Evolutionary conservation across 2,113 vertebrate species (phyloP), one percentile per base, ranked within the genome.

Genomic region (Tautogolabrus adspersus): DNA sequence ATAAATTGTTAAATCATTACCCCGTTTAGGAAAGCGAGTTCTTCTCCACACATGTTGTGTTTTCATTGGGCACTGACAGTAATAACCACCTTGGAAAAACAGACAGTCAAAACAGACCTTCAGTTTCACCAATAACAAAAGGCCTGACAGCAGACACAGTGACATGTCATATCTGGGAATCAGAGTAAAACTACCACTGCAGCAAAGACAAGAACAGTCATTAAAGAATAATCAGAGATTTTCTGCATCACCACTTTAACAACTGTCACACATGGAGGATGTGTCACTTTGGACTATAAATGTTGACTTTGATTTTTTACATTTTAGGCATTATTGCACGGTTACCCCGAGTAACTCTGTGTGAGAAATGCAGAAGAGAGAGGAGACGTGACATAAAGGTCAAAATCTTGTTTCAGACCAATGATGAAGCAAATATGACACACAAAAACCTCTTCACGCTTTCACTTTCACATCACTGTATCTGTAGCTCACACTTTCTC

Each of bases 401-500:
- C 72, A 70, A 40, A 26, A 56, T 13, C 47, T 49, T 18, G 13
- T 62, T 63, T 72, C 40, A 66, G 38, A 72, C 37, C 21, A 65
- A 12, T 19, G 56, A 38, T 78, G 51, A 49, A 63, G 56, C 52
- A 62, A 83, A 80, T 26, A 22, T 47, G 13, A 58, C 61, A 77
- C 26, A 49, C 16, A 49, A 60, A 52, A 54, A 61, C 74, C 61
- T 55, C 34, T 38, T 42, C 42, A 19, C 0, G 47, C 61, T 40
- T 54, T 57, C 30, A 34, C 52, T 68, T 62, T 18, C 16, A 42
- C 26, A 61, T 16, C 58, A 23, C 18, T 23, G 10, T 19, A 34
- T 72, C 54, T 51, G 5, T 62, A 18, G 77, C 73, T 66, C 1
- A 51, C 23, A n/a, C 54, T 55, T 64, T 19, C 66, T 77, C 40